Percentiles rank a stretch among this genome's conserved stretches.
These are phyloP conservation scores for Hydroisotoma schaefferi DNA, from an alignment of 2,888 invertebrate species.

Conservation along the genomic window DNA sequence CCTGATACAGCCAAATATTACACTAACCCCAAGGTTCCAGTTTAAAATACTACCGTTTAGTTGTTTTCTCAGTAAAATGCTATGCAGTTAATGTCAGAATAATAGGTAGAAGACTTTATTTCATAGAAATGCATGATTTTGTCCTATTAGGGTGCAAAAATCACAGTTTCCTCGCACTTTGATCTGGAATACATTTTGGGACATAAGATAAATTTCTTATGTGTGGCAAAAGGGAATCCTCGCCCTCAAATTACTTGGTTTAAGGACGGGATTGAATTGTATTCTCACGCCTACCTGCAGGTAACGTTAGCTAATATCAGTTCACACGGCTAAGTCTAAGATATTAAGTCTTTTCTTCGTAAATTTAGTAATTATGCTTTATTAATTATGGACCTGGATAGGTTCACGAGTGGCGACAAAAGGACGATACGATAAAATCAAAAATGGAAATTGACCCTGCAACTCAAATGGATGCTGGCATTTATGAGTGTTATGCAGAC, in stretches of 20 bases:
- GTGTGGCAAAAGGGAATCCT: conserved; percentile 84
- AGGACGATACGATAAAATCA: conserved; percentile 77
- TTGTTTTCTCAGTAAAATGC: no score
- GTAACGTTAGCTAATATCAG: conserved; percentile 55
- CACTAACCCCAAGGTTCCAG: conserved; percentile 79
- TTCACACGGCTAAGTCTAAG: not conserved
- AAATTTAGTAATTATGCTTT: not conserved
- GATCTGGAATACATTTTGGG: conserved; percentile 90
- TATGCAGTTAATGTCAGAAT: no score
- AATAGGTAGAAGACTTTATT: no score
- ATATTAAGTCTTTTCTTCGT: not conserved
- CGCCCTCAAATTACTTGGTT: conserved; percentile 86
- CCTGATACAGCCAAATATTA: conserved; percentile 88
- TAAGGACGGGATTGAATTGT: conserved; percentile 90
- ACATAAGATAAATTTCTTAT: conserved; percentile 89
- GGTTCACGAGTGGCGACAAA: conserved; percentile 87
- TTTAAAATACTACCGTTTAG: no score
- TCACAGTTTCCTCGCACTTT: conserved; percentile 81
- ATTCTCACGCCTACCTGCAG: conserved; percentile 80
- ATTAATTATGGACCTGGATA: conserved; percentile 54
- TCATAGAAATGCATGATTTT: not conserved
- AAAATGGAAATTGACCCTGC: conserved; percentile 93
- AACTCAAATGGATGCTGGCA: conserved; percentile 93
- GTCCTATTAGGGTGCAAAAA: conserved; percentile 75
- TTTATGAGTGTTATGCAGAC: conserved; percentile 73